Evolutionary conservation across 2,888 invertebrate species (phyloP).

Genomic region (Allygus modestus): DNA sequence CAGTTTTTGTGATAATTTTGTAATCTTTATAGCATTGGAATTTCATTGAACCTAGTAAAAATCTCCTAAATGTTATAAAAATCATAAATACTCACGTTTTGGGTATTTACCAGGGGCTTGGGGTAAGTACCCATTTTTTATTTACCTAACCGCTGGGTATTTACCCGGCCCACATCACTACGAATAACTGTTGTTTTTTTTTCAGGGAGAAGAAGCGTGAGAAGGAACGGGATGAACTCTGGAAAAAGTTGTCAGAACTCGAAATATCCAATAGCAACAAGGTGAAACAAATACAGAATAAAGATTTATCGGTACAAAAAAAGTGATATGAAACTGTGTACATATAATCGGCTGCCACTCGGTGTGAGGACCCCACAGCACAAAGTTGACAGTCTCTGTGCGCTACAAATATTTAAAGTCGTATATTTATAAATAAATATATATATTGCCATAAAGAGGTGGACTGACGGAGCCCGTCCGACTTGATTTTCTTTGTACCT

Average conservation of each 20-base stretch:
- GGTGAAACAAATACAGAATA: slow-evolving; percentile 68
- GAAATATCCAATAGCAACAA: slow-evolving; percentile 79
- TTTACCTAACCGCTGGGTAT: no score
- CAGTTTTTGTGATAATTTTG: no score
- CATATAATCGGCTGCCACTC: slow-evolving; percentile 54
- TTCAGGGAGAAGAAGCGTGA: slow-evolving; percentile 95
- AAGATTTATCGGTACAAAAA: slow-evolving; percentile 66
- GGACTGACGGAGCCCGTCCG: slow-evolving; percentile 60
- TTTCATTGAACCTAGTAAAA: no score
- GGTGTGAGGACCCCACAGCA: slow-evolving; percentile 38
- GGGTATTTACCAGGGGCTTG: no score
- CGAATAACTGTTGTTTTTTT: slow-evolving; percentile 1
- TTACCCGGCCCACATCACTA: no score
- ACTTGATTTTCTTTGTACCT: slow-evolving; percentile 62
- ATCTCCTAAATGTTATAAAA: no score
- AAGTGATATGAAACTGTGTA: slow-evolving; percentile 66
- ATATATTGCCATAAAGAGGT: slow-evolving; percentile 63
- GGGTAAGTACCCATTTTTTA: no score
- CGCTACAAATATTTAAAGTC: slow-evolving; percentile 56
- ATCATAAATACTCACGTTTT: no score
- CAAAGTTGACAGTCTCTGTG: slow-evolving; percentile 54
- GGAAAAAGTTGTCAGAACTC: slow-evolving; percentile 96
- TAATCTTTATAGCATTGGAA: no score
- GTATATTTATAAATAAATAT: slow-evolving; percentile 62
- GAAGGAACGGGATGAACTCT: slow-evolving; percentile 97